Conservation (phyloP, 2,113 vertebrate species). For the Cyanoramphus novaezelandiae region DNA sequence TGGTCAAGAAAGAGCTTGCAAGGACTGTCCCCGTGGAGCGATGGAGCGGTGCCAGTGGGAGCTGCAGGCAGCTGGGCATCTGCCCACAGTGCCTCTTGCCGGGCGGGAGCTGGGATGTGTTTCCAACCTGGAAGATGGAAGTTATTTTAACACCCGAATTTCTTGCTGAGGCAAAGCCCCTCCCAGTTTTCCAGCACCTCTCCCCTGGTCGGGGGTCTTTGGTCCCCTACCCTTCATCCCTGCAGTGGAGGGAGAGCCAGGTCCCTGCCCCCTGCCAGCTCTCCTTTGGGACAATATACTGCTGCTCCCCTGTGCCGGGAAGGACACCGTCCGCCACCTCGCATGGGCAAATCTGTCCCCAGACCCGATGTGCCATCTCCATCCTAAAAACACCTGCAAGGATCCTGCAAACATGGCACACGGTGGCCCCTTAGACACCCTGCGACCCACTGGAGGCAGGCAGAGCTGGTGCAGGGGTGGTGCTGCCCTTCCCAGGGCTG, state of each 20-base stretch:
- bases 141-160: neutral
- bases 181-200: neutral
- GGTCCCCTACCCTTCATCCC: neutral
- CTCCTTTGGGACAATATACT: neutral
- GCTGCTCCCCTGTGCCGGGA: neutral
- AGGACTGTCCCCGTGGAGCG: rapidly evolving
- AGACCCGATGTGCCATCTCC: rapidly evolving
- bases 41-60: neutral
- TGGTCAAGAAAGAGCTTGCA: neutral
- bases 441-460: rapidly evolving
- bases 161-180: neutral
- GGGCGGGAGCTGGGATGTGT: neutral
- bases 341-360: neutral
- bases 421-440: rapidly evolving
- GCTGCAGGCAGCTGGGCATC: neutral
- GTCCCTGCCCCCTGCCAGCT: neutral
- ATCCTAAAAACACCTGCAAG: neutral
- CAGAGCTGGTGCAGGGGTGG: rapidly evolving
- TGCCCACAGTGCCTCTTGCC: rapidly evolving
- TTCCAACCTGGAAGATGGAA: neutral
- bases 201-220: neutral
- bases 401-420: neutral
- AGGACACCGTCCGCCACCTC: rapidly evolving
- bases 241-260: neutral
- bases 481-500: neutral